Conservation (phyloP, 1,140 invertebrate genomes). For the Pararge aegeria region DNA sequence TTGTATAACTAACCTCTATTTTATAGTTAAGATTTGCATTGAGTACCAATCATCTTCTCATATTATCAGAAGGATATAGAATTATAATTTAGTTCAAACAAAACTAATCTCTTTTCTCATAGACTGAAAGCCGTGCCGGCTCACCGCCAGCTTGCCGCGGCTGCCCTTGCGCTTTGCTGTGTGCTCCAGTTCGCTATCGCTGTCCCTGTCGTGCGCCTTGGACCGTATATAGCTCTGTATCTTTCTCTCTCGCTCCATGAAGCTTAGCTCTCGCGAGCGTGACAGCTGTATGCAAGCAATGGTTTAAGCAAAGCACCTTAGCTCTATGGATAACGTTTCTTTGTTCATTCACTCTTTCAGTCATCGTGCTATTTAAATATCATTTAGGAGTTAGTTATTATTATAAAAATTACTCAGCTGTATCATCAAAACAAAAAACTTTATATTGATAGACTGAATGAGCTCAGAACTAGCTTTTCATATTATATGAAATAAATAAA, state of each 20-base stretch:
- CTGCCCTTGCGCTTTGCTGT: constrained; percentile 78
- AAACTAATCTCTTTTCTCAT: constrained; percentile 34
- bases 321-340: not conserved
- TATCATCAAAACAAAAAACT: no score
- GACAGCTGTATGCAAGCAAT: constrained; percentile 70
- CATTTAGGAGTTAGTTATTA: no score
- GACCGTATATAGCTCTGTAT: constrained; percentile 72
- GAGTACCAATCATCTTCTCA: no score
- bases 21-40: no score
- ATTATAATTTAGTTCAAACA: not conserved
- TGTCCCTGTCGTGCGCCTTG: constrained; percentile 76
- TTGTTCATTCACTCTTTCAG: constrained; percentile 1
- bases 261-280: constrained; percentile 66
- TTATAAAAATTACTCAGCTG: no score
- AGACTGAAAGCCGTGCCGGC: constrained; percentile 46
- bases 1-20: no score
- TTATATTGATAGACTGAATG: no score
- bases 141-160: constrained; percentile 78
- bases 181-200: constrained; percentile 81
- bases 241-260: constrained; percentile 70
- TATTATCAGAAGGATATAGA: not conserved
- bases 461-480: no score
- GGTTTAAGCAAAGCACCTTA: constrained; percentile 16
- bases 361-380: no score
- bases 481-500: no score